Conservation (phyloP, 2,113 vertebrate species). For the Rhegmatorhina hoffmannsi region DNA sequence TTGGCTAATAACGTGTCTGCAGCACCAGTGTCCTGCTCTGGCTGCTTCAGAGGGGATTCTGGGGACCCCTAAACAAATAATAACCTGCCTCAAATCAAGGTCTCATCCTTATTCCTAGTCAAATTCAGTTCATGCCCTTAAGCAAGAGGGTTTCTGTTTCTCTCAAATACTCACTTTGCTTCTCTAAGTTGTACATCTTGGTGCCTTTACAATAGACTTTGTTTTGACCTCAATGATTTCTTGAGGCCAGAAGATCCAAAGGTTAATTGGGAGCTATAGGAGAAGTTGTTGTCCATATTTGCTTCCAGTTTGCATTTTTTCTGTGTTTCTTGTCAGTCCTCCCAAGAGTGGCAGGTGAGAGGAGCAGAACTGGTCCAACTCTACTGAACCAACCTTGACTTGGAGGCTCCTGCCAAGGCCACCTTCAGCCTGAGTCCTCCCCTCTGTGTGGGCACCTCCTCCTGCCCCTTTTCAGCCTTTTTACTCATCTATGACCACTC, state of each 20-base stretch:
- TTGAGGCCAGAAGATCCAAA: neutral
- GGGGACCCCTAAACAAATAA: neutral
- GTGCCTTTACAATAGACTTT: neutral
- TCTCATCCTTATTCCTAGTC: neutral
- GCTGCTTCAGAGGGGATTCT: neutral
- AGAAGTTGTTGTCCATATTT: neutral
- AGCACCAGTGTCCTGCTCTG: neutral
- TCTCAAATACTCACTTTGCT: neutral
- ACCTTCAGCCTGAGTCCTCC: neutral
- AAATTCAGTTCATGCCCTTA: neutral
- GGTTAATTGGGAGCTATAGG: slow-evolving; percentile 20
- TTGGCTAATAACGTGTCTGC: neutral
- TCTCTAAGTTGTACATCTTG: neutral
- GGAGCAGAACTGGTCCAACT: neutral
- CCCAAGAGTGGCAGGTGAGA: neutral
- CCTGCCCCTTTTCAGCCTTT: neutral
- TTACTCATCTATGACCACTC: neutral
- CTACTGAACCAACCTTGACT: neutral
- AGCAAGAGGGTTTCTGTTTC: neutral
- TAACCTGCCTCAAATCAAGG: neutral
- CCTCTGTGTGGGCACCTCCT: neutral
- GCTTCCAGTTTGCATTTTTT: slow-evolving; percentile 25
- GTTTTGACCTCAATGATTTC: slow-evolving; percentile 20
- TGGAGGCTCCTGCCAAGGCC: neutral
- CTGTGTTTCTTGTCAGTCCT: neutral